Conservation (phyloP, 2,113 vertebrate genomes). For the Craseonycteris thonglongyai region DNA sequence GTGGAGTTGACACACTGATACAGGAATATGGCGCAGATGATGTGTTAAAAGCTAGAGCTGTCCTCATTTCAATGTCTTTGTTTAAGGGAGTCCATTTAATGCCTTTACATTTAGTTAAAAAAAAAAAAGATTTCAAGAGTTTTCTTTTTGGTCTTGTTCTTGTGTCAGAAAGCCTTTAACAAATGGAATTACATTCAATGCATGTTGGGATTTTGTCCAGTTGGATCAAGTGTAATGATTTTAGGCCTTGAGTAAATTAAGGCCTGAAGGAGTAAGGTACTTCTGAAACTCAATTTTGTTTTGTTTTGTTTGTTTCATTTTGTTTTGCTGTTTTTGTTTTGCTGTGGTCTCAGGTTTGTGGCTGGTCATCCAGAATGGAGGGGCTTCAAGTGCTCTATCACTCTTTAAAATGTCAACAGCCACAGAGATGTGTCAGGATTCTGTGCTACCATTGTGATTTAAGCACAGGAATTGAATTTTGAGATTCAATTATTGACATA, state of each 20-base stretch:
- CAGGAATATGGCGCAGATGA: rapidly evolving
- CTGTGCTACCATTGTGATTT: neutral
- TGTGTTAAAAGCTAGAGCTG: neutral
- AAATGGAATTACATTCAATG: neutral
- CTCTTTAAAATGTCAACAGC: neutral
- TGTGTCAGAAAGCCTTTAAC: neutral
- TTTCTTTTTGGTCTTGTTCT: neutral
- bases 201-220: neutral
- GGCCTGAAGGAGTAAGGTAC: neutral
- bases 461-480: neutral
- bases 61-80: neutral
- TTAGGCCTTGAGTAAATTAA: neutral
- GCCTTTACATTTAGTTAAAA: neutral
- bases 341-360: neutral
- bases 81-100: neutral
- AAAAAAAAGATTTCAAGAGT: neutral
- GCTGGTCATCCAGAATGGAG: neutral
- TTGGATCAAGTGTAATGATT: neutral
- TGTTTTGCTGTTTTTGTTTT: neutral
- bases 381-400: neutral
- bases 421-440: too few species aligned
- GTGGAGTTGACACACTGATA: neutral
- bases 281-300: neutral
- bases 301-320: too few species aligned
- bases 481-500: neutral